These are phyloP conservation scores for Arothron firmamentum DNA, from an alignment of 2,113 vertebrate species.

Conservation along the genomic window DNA sequence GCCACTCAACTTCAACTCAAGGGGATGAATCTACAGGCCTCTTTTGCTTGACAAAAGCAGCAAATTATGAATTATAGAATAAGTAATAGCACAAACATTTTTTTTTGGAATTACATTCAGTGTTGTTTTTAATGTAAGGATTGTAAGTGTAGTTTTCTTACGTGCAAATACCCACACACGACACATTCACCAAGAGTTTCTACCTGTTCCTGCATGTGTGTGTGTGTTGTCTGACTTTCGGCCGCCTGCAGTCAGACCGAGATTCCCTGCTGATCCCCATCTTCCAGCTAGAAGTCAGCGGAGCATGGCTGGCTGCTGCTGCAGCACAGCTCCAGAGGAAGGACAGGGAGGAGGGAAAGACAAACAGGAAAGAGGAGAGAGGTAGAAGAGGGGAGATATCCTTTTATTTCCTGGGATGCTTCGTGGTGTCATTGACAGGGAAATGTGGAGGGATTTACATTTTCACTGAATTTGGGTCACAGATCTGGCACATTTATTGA, in stretches of 20 bases:
- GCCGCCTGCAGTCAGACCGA: constrained; percentile 66
- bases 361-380: constrained; percentile 13
- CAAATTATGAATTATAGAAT: neutral
- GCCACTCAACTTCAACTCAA: constrained; percentile 4
- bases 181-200: constrained; percentile 12
- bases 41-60: neutral
- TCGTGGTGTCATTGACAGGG: too few relatives aligned
- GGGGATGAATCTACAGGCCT: neutral
- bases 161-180: neutral
- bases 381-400: neutral
- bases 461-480: neutral
- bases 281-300: constrained; percentile 84
- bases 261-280: constrained; percentile 68
- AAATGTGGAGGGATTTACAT: neutral
- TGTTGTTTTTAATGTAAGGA: neutral
- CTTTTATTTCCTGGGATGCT: too few relatives aligned
- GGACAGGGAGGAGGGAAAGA: constrained; percentile 37
- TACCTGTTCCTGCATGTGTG: constrained; percentile 21
- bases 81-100: neutral
- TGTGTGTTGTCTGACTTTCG: constrained; percentile 54
- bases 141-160: neutral
- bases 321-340: constrained; percentile 59
- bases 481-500: too few relatives aligned
- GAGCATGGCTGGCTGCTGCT: constrained; percentile 77
- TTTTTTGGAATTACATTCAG: neutral